These are phyloP conservation scores for Sphaerophoria taeniata DNA, from an alignment of 2,888 invertebrate genomes.

Conservation along the genomic window DNA sequence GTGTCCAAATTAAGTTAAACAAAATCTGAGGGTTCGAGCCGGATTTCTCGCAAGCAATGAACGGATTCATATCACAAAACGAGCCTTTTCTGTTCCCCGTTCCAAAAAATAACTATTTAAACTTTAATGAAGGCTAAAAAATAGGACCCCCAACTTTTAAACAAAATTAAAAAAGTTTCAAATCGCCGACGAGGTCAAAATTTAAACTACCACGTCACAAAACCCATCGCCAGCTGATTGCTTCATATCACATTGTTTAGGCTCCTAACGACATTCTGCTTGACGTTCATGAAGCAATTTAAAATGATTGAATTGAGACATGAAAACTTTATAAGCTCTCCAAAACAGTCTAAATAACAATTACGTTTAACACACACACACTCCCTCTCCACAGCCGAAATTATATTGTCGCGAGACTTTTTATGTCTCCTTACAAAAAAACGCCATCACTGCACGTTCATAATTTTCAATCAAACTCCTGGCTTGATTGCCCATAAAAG, in stretches of 20 bases:
- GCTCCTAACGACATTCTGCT: neutral
- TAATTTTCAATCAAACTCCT: slow-evolving; percentile 70
- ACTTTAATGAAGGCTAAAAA: too few relatives aligned
- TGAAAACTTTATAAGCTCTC: slow-evolving; percentile 40
- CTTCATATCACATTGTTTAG: slow-evolving; percentile 4
- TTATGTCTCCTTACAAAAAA: slow-evolving; percentile 30
- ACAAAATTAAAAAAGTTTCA: too few relatives aligned
- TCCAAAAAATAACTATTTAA: too few relatives aligned
- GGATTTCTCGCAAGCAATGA: too few relatives aligned
- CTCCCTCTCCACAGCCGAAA: neutral
- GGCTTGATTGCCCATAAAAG: slow-evolving; percentile 73
- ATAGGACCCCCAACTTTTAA: too few relatives aligned
- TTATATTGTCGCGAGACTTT: slow-evolving; percentile 22
- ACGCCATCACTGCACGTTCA: slow-evolving; percentile 51
- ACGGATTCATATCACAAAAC: too few relatives aligned
- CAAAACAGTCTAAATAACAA: slow-evolving; percentile 40
- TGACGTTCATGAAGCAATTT: slow-evolving; percentile 33
- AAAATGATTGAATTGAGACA: slow-evolving; percentile 46
- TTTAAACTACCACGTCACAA: neutral
- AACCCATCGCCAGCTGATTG: neutral
- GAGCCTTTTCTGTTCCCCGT: too few relatives aligned
- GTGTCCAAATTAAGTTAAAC: too few relatives aligned
- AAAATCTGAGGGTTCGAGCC: too few relatives aligned
- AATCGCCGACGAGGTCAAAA: too few relatives aligned
- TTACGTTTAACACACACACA: slow-evolving; percentile 11